Conservation (phyloP, 35 echinoderm and acorn worm genomes). For the Heliocidaris tuberculata region DNA sequence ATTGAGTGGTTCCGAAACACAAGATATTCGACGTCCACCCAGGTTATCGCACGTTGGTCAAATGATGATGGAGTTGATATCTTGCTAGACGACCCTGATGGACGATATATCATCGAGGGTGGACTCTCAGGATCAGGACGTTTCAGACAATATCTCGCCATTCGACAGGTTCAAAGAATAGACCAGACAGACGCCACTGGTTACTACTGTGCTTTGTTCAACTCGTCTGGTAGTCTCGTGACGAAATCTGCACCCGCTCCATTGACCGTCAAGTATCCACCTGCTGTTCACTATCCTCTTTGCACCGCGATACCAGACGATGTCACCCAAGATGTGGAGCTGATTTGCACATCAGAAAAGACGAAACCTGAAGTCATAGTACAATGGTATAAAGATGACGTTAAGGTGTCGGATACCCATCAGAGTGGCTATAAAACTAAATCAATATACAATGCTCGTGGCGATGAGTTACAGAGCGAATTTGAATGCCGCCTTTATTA, state of each 20-base stretch:
- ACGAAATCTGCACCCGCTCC: neutral
- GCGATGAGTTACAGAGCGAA: neutral
- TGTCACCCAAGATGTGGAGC: neutral
- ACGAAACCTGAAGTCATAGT: neutral
- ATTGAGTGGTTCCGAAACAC: neutral
- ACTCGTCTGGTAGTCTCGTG: neutral
- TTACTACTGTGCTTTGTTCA: neutral
- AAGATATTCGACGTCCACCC: neutral
- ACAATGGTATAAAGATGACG: neutral
- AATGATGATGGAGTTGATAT: neutral
- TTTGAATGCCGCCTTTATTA: slow-evolving; percentile 26
- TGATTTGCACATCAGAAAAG: slow-evolving; percentile 21
- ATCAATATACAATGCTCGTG: neutral
- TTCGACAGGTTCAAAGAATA: neutral
- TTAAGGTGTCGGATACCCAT: neutral
- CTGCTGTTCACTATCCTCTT: slow-evolving; percentile 25
- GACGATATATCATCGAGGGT: neutral
- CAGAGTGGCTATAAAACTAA: neutral
- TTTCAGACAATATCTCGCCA: neutral
- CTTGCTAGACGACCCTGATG: neutral
- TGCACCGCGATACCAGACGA: slow-evolving; percentile 15
- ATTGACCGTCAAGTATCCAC: slow-evolving; percentile 38
- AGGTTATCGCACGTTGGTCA: neutral
- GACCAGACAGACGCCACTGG: neutral
- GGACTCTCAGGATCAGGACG: neutral